These are phyloP conservation scores for Neodontobutis hainanensis DNA, from an alignment of 2,113 vertebrate species.

Conservation along the genomic window DNA sequence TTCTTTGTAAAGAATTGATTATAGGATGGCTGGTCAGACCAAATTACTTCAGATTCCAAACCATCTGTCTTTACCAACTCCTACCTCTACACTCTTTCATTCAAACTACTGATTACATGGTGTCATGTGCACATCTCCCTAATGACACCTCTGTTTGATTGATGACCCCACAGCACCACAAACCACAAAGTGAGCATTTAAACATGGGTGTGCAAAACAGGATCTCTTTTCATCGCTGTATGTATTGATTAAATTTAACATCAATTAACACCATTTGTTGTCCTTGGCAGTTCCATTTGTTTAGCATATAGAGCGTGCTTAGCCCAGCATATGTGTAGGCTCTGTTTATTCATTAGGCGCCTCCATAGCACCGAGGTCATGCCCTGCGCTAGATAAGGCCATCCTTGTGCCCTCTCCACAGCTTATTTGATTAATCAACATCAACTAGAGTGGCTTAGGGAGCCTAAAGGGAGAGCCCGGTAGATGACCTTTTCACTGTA, in stretches of 20 bases:
- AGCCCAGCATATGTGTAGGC: slow-evolving; percentile 30
- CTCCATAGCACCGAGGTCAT: slow-evolving; percentile 37
- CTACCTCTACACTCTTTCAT: not conserved
- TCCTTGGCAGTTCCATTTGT: slow-evolving; percentile 24
- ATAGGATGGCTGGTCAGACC: too few species aligned
- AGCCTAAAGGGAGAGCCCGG: slow-evolving; percentile 24
- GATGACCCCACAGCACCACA: not conserved
- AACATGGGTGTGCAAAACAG: slow-evolving; percentile 7
- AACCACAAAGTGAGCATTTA: slow-evolving; percentile 5
- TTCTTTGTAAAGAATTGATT: too few species aligned
- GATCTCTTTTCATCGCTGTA: slow-evolving; percentile 8
- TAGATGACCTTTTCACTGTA: slow-evolving; percentile 31
- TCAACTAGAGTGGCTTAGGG: slow-evolving; percentile 62
- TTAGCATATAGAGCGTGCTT: slow-evolving; percentile 35
- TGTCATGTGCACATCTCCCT: not conserved
- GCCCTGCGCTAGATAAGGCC: slow-evolving; percentile 52
- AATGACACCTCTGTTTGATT: not conserved
- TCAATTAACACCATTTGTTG: slow-evolving; percentile 45
- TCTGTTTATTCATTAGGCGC: slow-evolving; percentile 54
- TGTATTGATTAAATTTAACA: slow-evolving; percentile 48
- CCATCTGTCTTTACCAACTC: not conserved
- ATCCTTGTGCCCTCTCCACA: slow-evolving; percentile 41
- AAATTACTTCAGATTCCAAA: too few species aligned
- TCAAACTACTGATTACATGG: not conserved
- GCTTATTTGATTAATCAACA: slow-evolving; percentile 70